Conservation (phyloP, 92 coral and sea anemone species). For the Zoanthus sansibaricus region DNA sequence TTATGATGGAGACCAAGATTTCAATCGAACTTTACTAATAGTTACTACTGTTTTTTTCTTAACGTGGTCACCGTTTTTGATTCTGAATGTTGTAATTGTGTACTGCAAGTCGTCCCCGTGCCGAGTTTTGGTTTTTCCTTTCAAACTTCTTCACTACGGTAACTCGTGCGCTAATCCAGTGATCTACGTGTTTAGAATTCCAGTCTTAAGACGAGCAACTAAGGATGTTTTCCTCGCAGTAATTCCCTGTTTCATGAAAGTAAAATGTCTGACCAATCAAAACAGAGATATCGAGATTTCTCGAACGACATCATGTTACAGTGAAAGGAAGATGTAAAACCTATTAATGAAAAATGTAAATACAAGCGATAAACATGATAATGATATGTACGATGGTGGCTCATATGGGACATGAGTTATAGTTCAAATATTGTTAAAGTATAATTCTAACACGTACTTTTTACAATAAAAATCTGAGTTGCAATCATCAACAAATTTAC, state of each 20-base stretch:
- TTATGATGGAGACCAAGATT: conserved; percentile 57
- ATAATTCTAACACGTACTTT: too few species aligned
- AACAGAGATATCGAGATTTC: not conserved
- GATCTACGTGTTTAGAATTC: conserved; percentile 78
- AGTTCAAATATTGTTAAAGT: too few species aligned
- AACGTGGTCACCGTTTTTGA: conserved; percentile 82
- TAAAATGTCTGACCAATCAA: not conserved
- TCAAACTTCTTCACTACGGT: conserved; percentile 79
- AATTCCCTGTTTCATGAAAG: not conserved
- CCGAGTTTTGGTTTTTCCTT: conserved; percentile 59
- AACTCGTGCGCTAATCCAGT: conserved; percentile 77
- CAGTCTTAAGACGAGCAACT: conserved; percentile 35
- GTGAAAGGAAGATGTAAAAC: too few species aligned
- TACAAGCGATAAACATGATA: not conserved
- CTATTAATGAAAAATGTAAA: not conserved
- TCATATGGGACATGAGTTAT: too few species aligned
- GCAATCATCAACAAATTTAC: too few species aligned
- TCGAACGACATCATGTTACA: not conserved
- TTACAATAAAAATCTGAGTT: too few species aligned
- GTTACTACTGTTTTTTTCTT: conserved; percentile 70
- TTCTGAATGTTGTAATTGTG: conserved; percentile 71
- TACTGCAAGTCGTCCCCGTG: conserved; percentile 61
- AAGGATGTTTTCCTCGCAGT: not conserved
- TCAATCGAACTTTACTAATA: conserved; percentile 74
- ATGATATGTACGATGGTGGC: too few species aligned